These are phyloP conservation scores for Astreopora myriophthalma DNA, from an alignment of 64 coral and sea anemone genomes.

Conservation along the genomic window DNA sequence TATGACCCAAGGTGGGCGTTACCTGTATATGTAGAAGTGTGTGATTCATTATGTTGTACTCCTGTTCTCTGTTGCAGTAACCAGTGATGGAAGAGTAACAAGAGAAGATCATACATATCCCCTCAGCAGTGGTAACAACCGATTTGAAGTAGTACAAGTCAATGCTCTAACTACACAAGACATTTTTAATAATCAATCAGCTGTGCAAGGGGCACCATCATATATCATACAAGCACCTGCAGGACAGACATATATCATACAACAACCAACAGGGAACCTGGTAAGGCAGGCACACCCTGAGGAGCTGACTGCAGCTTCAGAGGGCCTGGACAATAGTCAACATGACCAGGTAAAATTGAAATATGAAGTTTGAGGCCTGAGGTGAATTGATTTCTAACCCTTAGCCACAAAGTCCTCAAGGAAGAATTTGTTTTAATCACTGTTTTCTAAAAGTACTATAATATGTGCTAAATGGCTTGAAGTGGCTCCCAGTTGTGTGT, in stretches of 20 bases:
- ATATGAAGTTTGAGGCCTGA: neutral
- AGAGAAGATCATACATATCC: constrained; percentile 49
- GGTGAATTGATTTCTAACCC: neutral
- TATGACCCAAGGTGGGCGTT: too few species aligned
- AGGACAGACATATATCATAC: constrained; percentile 93
- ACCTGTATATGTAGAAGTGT: neutral
- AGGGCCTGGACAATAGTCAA: constrained; percentile 7
- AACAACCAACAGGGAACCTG: constrained; percentile 68
- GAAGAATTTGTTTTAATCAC: too few species aligned
- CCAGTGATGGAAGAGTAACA: constrained; percentile 82
- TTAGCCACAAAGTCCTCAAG: neutral
- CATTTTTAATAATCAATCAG: constrained; percentile 22
- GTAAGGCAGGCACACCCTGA: constrained; percentile 60
- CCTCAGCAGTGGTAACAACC: constrained; percentile 28
- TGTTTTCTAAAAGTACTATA: too few species aligned
- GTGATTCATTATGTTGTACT: neutral
- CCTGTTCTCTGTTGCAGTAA: constrained; percentile 55
- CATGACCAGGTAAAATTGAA: constrained; percentile 8
- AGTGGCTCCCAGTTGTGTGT: too few species aligned
- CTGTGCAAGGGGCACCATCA: constrained; percentile 67
- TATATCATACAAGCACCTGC: constrained; percentile 87
- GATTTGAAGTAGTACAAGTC: constrained; percentile 83
- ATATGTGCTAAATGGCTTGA: too few species aligned
- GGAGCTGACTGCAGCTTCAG: constrained; percentile 37
- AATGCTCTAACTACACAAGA: constrained; percentile 72